Evolutionary conservation across 1,140 invertebrate species (phyloP).

Genomic region (Pemphigus obesinymphae): DNA sequence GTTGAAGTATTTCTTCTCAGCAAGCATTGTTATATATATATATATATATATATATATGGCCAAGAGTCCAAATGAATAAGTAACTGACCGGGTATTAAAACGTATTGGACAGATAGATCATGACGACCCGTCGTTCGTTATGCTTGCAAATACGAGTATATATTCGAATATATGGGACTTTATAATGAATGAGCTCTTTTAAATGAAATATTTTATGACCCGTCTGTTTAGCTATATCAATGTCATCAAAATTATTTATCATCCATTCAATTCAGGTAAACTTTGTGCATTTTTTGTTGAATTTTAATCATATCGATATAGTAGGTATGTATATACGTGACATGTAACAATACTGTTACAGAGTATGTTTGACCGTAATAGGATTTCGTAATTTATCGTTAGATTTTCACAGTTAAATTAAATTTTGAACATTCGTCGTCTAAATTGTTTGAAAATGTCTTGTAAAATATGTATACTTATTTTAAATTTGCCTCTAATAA

Average conservation of each 20-base stretch:
- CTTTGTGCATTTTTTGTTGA: neutral
- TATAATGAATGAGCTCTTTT: neutral
- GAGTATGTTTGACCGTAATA: neutral
- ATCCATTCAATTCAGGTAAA: neutral
- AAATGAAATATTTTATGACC: neutral
- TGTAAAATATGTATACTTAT: too few species aligned
- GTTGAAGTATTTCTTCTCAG: neutral
- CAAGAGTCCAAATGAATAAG: neutral
- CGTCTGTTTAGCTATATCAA: neutral
- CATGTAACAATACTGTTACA: too few species aligned
- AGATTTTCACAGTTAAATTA: neutral
- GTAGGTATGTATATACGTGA: neutral
- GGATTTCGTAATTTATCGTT: neutral
- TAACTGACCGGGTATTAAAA: neutral
- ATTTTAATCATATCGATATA: neutral
- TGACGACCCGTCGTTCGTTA: neutral
- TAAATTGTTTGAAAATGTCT: neutral
- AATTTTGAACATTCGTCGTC: neutral
- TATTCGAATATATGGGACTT: neutral
- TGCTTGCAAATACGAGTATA: too few species aligned
- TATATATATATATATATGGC: too few species aligned
- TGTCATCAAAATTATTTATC: neutral
- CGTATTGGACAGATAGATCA: neutral
- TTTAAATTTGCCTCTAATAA: too few species aligned
- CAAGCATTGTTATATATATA: constrained; percentile 1